Evolutionary conservation across 1,140 invertebrate genomes (phyloP), one percentile per base, ranked within the genome.

Genomic region (Aphidius ervi): DNA sequence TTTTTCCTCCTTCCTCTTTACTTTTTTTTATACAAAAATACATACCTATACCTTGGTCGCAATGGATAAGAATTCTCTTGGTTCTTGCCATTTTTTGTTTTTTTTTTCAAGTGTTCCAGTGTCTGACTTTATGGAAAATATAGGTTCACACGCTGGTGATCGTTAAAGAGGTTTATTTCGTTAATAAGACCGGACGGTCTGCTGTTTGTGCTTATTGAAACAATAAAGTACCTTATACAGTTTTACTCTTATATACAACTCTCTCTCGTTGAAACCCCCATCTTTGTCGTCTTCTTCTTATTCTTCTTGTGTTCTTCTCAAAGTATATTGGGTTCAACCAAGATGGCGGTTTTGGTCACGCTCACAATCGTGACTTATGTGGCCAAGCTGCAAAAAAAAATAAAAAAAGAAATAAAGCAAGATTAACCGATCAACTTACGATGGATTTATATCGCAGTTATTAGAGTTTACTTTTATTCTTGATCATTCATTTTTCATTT

Each of bases 131-230:
- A 5, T 42, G 7, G 63, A 43, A 56, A 46, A 58, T 61, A 58
- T 66, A 63, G 54, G 53, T 69, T 71, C 63, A 68, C 67, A 69
- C 63, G 67, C 63, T n/a, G 10, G 54, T 60, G 68, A 73, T 67
- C 75, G 72, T 79, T 77, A 78, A 74, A 73, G 73, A 80, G 77
- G 74, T 80, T 80, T 80, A 80, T 80, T 78, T 77, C 77, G 74
- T 72, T 79, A 80, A 80, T 80, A 79, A 78, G 76, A 72, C 74
- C 71, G 76, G 75, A 75, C 76, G 65, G 67, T 74, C 23, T 31
- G 23, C 23, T 31, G 23, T 66, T 70, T 45, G 70, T 69, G 75
- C 77, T 78, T 80, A 79, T 80, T 79, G 78, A 79, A 80, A 80
- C 78, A 79, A 80, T 80, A 80, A 80, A 80, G 76, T 79, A 79